Evolutionary conservation across 2,797 vertebrate genomes (phyloP).

Genomic region (Rhabdophis nuchalis): DNA sequence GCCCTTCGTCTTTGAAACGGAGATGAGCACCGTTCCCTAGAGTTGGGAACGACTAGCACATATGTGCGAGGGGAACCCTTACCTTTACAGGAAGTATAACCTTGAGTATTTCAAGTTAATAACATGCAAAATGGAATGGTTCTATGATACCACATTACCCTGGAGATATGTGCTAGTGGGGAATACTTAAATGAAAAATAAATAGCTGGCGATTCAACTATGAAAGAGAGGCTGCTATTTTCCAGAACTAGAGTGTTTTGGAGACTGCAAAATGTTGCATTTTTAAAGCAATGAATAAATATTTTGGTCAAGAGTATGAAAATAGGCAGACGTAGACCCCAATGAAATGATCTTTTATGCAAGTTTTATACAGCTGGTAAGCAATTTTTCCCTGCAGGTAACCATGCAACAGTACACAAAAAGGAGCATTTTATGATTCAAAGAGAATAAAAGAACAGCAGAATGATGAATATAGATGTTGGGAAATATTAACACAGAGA

Average conservation of each 20-base stretch:
- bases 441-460: neutral
- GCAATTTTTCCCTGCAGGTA: neutral
- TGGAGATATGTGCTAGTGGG: too few species aligned
- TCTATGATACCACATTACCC: neutral
- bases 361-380: neutral
- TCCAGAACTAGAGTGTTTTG: neutral
- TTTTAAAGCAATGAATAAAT: neutral
- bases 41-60: too few species aligned
- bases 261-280: neutral
- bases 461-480: constrained; percentile 9
- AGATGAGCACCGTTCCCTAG: too few species aligned
- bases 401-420: neutral
- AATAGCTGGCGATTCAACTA: neutral
- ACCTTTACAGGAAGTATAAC: neutral
- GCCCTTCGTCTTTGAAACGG: too few species aligned
- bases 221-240: neutral
- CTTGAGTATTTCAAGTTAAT: neutral
- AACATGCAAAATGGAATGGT: neutral
- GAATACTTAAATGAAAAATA: neutral
- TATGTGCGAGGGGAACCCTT: too few species aligned
- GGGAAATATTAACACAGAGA: constrained; percentile 6
- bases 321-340: neutral
- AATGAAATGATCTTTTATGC: neutral
- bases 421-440: neutral
- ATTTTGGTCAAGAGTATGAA: neutral